These are phyloP conservation scores for Orchesellides sinensis DNA, from an alignment of 2,888 invertebrate species.

Conservation along the genomic window DNA sequence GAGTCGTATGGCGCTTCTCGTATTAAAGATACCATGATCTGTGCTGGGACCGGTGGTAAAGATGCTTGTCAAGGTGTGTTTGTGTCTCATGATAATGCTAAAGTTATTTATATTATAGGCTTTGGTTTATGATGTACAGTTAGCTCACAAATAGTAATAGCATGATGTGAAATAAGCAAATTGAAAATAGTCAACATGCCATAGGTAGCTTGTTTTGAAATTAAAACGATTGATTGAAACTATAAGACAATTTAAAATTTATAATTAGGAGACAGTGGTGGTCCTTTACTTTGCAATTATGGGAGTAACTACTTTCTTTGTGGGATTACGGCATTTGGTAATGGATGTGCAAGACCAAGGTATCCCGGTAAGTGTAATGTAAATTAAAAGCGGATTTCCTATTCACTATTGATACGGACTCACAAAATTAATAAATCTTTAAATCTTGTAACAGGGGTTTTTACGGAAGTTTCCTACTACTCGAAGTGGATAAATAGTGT, in stretches of 20 bases:
- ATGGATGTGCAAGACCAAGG: conserved; percentile 13
- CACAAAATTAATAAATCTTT: background rate
- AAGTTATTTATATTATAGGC: too few relatives aligned
- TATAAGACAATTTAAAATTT: too few relatives aligned
- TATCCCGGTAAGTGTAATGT: conserved; percentile 13
- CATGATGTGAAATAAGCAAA: too few relatives aligned
- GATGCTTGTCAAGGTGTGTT: conserved; percentile 17
- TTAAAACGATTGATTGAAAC: too few relatives aligned
- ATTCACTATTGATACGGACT: background rate
- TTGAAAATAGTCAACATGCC: too few relatives aligned
- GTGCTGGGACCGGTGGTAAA: conserved; percentile 23
- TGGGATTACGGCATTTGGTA: conserved; percentile 16
- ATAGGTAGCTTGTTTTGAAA: too few relatives aligned
- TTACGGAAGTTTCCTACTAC: conserved; percentile 19
- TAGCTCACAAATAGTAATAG: too few relatives aligned
- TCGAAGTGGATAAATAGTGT: conserved; percentile 26
- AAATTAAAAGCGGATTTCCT: background rate
- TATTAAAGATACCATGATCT: conserved; percentile 32
- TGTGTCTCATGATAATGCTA: too few relatives aligned
- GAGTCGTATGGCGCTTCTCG: background rate
- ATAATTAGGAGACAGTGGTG: conserved; percentile 21
- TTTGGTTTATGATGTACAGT: too few relatives aligned
- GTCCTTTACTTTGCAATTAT: conserved; percentile 7
- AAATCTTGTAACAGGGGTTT: conserved; percentile 1
- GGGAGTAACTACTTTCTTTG: conserved; percentile 47